Base-by-base conservation (phyloP, 64 coral and sea anemone species). In the Montipora sp. region DNA sequence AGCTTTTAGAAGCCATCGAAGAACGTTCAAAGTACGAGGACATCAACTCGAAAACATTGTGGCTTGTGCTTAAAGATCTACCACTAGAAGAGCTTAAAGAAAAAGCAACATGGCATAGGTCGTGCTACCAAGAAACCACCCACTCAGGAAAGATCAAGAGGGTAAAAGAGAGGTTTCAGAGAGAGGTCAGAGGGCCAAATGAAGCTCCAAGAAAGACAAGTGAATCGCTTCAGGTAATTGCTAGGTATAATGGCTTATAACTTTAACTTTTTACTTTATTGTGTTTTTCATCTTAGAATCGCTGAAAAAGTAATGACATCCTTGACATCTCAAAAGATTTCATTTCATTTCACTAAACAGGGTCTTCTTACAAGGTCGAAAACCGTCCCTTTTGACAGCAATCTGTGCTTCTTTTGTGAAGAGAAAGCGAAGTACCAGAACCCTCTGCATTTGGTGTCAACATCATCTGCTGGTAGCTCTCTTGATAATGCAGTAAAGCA, bases 381-480 rank as follows among this genome's bases (percentile, higher is more conserved):
- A 48, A 81, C 77, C n/a, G 47, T 65, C 19, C 76, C 88, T 27
- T 90, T 73, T 90, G 88, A 90, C 60, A 22, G 88, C 7, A 27
- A 90, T 90, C 8, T 90, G 12, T 90, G 88, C 45, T 90, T 90
- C 88, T 81, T 90, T 90, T 90, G 88, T 69, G 88, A 73, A 20
- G 55, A 48, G 5, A 69, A 80, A 79, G 88, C 77, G 5, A 79
- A 69, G n/a, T 80, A 90, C 47, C 75, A 90, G 16, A 22, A 90
- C 7, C 88, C 88, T 20, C 46, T 90, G 55, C 60, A 90, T 90
- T 14, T 90, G 24, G 24, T 24, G 24, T 24, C 24, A 24, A 24
- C 24, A 24, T 24, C 24, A 24, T 24, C 24, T 24, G 24, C 24
- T 24, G 24, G 24, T 24, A 24, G 1, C 24, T 24, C 24, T 24